These are phyloP conservation scores for Hippopotamus amphibius DNA, from an alignment of 2,113 vertebrate genomes.

Conservation along the genomic window DNA sequence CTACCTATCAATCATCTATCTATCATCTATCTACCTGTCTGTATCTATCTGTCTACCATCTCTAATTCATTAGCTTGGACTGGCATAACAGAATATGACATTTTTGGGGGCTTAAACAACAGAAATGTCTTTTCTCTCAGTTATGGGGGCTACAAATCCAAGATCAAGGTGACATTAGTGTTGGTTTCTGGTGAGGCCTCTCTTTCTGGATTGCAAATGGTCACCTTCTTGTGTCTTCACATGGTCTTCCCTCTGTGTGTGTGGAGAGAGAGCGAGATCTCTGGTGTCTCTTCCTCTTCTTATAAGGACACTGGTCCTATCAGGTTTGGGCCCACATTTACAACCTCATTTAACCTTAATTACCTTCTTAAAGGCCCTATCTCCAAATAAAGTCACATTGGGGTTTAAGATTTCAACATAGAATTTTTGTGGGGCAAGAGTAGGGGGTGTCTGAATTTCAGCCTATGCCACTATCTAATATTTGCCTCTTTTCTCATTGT, in stretches of 20 bases:
- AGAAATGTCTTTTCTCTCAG: background rate
- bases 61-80: background rate
- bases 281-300: background rate
- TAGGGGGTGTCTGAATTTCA: background rate
- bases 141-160: background rate
- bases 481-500: background rate
- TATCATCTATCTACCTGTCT: background rate
- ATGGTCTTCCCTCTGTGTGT: background rate
- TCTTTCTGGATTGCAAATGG: background rate
- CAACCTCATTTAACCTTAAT: background rate
- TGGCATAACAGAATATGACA: background rate
- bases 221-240: background rate
- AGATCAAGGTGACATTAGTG: fast-evolving
- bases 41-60: background rate
- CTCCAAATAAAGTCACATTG: background rate
- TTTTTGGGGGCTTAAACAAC: background rate
- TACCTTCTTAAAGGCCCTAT: background rate
- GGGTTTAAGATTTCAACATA: background rate
- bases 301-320: background rate
- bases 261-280: background rate
- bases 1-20: background rate
- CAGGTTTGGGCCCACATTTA: background rate
- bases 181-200: background rate
- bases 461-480: background rate
- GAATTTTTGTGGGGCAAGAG: too few species aligned